Evolutionary conservation across 92 coral and sea anemone genomes (phyloP), one percentile per base, ranked within the genome.

Genomic region (Porites lobata): DNA sequence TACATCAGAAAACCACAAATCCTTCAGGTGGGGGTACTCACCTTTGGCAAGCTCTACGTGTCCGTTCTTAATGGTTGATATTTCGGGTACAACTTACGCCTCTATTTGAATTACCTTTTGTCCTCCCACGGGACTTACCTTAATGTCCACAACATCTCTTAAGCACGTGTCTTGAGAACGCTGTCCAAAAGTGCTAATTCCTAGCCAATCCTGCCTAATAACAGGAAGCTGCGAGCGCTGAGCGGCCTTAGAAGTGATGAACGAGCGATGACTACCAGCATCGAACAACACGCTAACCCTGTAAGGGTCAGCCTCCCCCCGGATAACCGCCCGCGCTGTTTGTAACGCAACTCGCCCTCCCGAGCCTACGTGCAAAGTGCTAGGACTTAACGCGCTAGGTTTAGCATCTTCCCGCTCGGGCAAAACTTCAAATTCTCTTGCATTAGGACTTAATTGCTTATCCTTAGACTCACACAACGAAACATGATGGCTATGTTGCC

Each of bases 1-100:
- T 54, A 91, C 89, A 53, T 91, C 92, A 2, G 94, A 91, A 17
- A 91, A 87, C 85, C 86, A 91, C 50, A 91, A 19, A 32, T 32
- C 43, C 4, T 32, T 32, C 2, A 32, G 43, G 43, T 32, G 43
- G 43, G 43, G 43, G 43, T 32, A 32, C 43, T 32, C 43, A 32
- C 43, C 43, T 32, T 32, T 32, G 5, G 43, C 4, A 32, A 32
- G 43, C 43, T 32, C 43, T 32, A 32, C 43, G 2, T 32, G 43
- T 32, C 43, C 43, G 5, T 32, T 32, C 43, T 32, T 3, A 4
- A 32, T 32, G 43, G 43, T 32, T 32, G 43, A 32, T 2, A 32
- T 32, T 32, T 32, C 43, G 2, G 43, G 43, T 4, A 32, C 43
- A 3, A 32, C 43, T 1, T 32, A 32, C 43, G 43, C 43, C 5